A percentile compares a stretch with the other conserved stretches of the same genome.
Conservation (phyloP, 2,113 vertebrate species). For the Hydrochoerus hydrochaeris region DNA sequence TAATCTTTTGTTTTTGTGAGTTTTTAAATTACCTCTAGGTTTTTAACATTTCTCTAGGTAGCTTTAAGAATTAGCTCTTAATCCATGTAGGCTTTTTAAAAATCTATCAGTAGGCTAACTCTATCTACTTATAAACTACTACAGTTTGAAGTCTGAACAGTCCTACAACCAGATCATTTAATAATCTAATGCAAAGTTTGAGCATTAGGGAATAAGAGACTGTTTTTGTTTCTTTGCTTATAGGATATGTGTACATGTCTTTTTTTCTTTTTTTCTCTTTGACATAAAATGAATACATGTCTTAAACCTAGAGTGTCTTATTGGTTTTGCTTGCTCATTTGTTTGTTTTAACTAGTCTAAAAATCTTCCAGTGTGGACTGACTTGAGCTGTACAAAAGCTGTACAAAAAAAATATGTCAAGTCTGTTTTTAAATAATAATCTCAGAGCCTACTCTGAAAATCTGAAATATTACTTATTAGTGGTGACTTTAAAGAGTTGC, state of each 20-base stretch:
- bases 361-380: neutral
- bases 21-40: neutral
- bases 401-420: neutral
- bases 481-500: neutral
- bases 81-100: neutral
- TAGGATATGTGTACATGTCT: neutral
- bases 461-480: neutral
- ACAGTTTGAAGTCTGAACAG: neutral
- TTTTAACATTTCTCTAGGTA: neutral
- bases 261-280: no score
- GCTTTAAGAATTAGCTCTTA: neutral
- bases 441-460: neutral
- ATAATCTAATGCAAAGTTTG: neutral
- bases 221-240: neutral
- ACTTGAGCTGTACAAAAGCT: neutral
- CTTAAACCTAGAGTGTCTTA: neutral
- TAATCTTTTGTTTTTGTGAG: neutral
- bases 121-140: neutral
- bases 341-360: neutral
- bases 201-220: neutral
- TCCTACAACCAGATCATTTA: neutral
- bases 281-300: neutral
- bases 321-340: neutral
- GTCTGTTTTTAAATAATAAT: slow-evolving; percentile 22
- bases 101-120: neutral